Base-by-base conservation (phyloP, 2,113 vertebrate species). In the Sarotherodon lohbergeri region DNA sequence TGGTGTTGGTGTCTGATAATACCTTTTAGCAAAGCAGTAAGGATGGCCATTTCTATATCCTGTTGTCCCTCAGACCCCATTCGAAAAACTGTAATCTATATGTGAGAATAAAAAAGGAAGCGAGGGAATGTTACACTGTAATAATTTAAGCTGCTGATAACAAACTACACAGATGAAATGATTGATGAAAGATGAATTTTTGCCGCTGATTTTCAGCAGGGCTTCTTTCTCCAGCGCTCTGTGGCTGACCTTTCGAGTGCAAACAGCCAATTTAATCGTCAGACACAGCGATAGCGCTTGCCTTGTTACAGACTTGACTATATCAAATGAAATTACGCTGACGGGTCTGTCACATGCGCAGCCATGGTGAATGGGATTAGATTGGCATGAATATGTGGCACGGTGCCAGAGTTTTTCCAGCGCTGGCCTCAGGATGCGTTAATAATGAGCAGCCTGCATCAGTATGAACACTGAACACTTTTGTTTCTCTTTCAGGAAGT, bases 21-120 rank as follows among this genome's bases (percentile, higher is more conserved):
- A 99, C 99, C 99, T 98, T 99, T 99, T 73, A 99, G 94, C 81
- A 99, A 94, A n/a, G 99, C 99, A 1, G 98, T 99, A 22, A 99
- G 94, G 92, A 99, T 99, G 22, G 99, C 97, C 98, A 99, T 99
- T 94, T 99, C 99, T 27, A 99, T 98, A 84, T 99, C 99, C 27
- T 98, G 98, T 52, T 99, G 98, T 24, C 98, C 98, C 82, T 99
- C 98, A 0, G 97, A 97, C 3, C 98, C 98, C 98, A 99, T 98
- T 86, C 99, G 97, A 92, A 99, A 99, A 79, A 99, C 98, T 0
- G 99, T 99, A 87, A 99, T 98, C 99, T 99, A 56, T 81, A 89
- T 81, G 11, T 87, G 3, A 92, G 9, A 87, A 73, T 36, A 86
- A 85, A 86, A 12, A 68, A 50, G 19, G 9, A 34, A 56, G 50